Conservation (phyloP, 2,113 vertebrate genomes). For the Herpailurus yagouaroundi region DNA sequence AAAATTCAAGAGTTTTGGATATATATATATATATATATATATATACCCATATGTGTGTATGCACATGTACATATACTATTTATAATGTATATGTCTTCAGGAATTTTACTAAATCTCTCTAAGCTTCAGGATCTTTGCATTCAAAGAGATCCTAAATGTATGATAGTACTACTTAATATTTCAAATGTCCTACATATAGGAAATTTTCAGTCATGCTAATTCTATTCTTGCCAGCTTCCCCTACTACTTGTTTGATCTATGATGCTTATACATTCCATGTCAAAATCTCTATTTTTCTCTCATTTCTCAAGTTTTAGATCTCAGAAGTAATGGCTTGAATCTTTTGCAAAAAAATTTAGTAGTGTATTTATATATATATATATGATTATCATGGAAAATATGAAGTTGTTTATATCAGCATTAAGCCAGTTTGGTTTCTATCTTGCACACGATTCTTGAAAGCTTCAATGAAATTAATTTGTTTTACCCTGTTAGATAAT, state of each 20-base stretch:
- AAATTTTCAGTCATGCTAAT: not conserved
- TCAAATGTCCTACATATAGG: not conserved
- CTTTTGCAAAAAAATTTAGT: not conserved
- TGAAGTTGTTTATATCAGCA: not conserved
- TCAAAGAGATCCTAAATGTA: not conserved
- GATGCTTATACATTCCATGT: not conserved
- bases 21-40: not conserved
- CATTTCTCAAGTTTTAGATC: not conserved
- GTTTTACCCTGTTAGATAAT: not conserved
- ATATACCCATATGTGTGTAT: accelerated
- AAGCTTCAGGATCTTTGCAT: not conserved
- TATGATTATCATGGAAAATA: not conserved
- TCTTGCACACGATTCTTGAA: not conserved
- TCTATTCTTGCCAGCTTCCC: not conserved
- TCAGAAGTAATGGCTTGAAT: not conserved
- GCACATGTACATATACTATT: not conserved
- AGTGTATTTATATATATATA: not conserved
- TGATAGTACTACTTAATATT: not conserved
- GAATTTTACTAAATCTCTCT: not conserved
- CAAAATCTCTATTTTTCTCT: not conserved
- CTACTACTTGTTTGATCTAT: not conserved
- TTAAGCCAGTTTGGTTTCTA: not conserved
- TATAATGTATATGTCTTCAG: not conserved
- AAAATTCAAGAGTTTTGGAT: not conserved
- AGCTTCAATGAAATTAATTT: not conserved